Evolutionary conservation across 2,797 vertebrate genomes (phyloP), one percentile per base, ranked within the genome.

Genomic region (Mastacembelus armatus): DNA sequence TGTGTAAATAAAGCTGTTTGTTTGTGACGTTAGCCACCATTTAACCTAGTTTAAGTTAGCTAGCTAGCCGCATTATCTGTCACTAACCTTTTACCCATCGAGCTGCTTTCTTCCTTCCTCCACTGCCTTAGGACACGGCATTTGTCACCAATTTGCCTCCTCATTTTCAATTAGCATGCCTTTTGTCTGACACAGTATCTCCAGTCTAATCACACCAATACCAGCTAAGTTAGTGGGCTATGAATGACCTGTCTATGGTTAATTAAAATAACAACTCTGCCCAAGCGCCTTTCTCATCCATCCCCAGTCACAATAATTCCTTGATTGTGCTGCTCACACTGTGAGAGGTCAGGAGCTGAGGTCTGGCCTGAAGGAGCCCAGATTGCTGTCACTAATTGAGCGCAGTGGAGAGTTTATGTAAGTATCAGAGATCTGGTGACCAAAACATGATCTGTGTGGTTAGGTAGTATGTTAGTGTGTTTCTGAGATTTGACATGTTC

Each of bases 311-410:
- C 30, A 64, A 77, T 81, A 51, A 81, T 87, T 93, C 92, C 92
- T 95, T 94, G 89, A 95, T 91, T 84, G 81, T 78, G 47, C 12
- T 91, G 83, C 64, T 90, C 85, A 95, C 91, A 94, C 94, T 52
- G 92, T 94, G 51, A 94, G 26, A 91, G 92, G 81, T 72, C 88
- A 89, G 76, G 92, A 94, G 90, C 80, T 95, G 77, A 92, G 89
- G 80, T 86, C 83, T 78, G 93, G 91, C 52, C 80, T 88, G 56
- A 94, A 88, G 90, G 92, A 94, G 85, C 80, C 92, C 70, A 92
- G 93, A 76, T 92, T 95, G 14, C 89, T 95, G 70, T 88, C 93
- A 56, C 88, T 95, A 59, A 90, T 94, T 71, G 91, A 94, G 79
- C 75, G 89, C 72, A 89, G 80, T 84, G 94, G 93, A 76, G 77